Conservation (phyloP, 1,140 invertebrate species). For the Meloidogyne hapla region DNA sequence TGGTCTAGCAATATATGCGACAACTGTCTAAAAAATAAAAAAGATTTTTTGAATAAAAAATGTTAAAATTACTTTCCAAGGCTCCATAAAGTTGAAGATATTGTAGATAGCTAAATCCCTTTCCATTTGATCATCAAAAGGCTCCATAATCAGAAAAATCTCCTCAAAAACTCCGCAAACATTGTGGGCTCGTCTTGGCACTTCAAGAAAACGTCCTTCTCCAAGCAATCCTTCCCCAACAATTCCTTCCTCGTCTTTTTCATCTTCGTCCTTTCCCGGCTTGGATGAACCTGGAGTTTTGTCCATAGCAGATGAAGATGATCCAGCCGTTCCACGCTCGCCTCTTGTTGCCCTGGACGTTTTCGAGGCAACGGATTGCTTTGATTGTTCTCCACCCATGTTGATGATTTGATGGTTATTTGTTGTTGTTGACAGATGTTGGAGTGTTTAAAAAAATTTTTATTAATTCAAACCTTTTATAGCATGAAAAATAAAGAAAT, state of each 20-base stretch:
- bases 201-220: neutral
- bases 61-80: neutral
- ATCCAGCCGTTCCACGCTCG: neutral
- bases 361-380: neutral
- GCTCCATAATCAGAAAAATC: neutral
- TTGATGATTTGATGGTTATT: neutral
- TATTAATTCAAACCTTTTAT: neutral
- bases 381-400: neutral
- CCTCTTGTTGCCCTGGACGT: neutral
- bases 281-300: neutral
- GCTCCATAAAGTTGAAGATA: neutral
- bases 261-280: neutral
- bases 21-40: neutral
- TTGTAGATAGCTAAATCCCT: conserved; percentile 7
- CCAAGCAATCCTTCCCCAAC: neutral
- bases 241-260: neutral
- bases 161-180: neutral
- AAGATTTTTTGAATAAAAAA: neutral
- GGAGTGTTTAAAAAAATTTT: neutral
- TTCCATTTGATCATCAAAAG: conserved; percentile 6
- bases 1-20: conserved; percentile 7
- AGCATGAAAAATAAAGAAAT: no score
- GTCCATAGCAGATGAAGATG: neutral
- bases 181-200: conserved; percentile 10
- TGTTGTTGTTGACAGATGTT: neutral